Conservation (phyloP, 2,797 vertebrate genomes). For the Setipinna tenuifilis region DNA sequence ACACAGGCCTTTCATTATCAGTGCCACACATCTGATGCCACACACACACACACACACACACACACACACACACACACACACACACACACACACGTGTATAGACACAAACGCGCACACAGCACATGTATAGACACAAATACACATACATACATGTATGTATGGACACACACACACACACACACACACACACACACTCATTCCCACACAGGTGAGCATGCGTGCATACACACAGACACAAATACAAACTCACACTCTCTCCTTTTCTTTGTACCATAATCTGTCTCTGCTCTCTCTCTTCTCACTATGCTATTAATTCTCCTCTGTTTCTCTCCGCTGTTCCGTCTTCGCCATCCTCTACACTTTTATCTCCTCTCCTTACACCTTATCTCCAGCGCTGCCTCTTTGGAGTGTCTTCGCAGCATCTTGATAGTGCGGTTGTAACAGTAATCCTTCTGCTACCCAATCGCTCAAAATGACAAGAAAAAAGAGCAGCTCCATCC, state of each 20-base stretch:
- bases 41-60: neutral
- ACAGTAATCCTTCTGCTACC: constrained; percentile 39
- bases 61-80: neutral
- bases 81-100: neutral
- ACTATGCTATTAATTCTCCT: no score
- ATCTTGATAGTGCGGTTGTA: neutral
- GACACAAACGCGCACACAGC: neutral
- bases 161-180: no score
- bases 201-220: neutral
- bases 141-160: no score
- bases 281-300: no score
- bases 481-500: neutral
- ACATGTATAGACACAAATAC: neutral
- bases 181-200: neutral
- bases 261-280: no score
- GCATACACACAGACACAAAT: neutral
- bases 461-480: constrained; percentile 28
- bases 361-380: no score
- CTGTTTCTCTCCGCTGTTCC: no score
- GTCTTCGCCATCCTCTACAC: no score
- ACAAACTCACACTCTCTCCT: no score
- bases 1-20: neutral
- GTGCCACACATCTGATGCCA: neutral
- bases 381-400: no score
- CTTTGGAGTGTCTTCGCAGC: neutral